A percentile compares a stretch with the other conserved stretches of the same genome.
Conservation (phyloP, 2,797 vertebrate genomes). For the Chrosomus eos region DNA sequence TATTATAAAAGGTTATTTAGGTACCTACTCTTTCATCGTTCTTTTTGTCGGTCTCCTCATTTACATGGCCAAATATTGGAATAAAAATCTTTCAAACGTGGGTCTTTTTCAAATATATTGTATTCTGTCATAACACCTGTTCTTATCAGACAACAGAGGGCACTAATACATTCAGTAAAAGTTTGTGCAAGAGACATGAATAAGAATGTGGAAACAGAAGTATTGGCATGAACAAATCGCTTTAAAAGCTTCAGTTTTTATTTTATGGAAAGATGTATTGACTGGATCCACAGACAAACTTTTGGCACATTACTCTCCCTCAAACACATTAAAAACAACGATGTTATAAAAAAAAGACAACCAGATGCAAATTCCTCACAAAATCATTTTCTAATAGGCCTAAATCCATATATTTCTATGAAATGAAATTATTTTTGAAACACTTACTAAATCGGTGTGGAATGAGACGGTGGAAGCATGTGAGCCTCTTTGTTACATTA, state of each 20-base stretch:
- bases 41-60: not conserved
- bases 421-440: not conserved
- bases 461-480: not conserved
- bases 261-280: conserved; percentile 20
- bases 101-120: no score
- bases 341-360: not conserved
- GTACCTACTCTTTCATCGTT: not conserved
- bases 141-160: not conserved
- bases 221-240: not conserved
- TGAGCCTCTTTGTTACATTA: not conserved
- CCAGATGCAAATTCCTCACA: not conserved
- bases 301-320: conserved; percentile 7
- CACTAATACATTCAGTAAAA: not conserved
- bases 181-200: not conserved
- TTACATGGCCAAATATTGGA: not conserved
- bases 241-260: conserved; percentile 14
- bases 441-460: not conserved
- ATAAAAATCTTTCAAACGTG: not conserved
- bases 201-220: not conserved
- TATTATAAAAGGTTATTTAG: not conserved
- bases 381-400: not conserved
- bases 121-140: not conserved
- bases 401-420: not conserved
- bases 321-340: not conserved
- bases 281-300: conserved; percentile 19